Base-by-base conservation (phyloP, 2,797 vertebrate species). In the Onychomys torridus region DNA sequence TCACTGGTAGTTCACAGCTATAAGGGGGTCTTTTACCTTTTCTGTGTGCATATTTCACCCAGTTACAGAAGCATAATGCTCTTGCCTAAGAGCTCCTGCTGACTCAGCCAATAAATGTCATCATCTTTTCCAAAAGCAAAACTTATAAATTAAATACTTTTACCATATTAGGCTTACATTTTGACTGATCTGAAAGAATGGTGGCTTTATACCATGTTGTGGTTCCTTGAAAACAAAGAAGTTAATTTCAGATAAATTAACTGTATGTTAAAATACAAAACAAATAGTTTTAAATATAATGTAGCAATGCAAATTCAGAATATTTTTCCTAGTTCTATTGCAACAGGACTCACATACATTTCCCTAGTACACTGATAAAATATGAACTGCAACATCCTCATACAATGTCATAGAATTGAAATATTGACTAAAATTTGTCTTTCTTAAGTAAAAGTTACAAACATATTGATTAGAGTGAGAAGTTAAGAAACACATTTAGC, bases 401-500 rank as follows among this genome's bases (percentile, higher is more conserved):
- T 91, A 52, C 27, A 89, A 79, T 91, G 27, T 93, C 83, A 95
- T 87, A 86, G 85, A 94, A 63, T 83, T 13, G 25, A 96, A 90
- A 77, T 37, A 96, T 19, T 87, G 57, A 75, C 82, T 94, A 83
- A 88, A 32, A 40, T 93, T 71, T 71, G 21, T 3, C 78, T 91
- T 49, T 87, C 29, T 94, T 37, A 71, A 81, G 82, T 84, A 93
- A 89, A 57, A 95, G 52, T 85, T 81, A 77, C 25, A 94, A 83
- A 78, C 8, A 83, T 63, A 96, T 89, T 95, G 81, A 94, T 92
- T 94, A 91, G 78, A 96, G 46, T 86, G 55, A 90, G 59, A 49
- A 79, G 6, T 71, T 87, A 59, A 89, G 83, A 82, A n/a, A 49
- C 2, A 86, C 1, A 91, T 73, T 92, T 86, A 71, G 61, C 67